Conservation (phyloP, 2,888 invertebrate genomes). For the Plagodis dolabraria region DNA sequence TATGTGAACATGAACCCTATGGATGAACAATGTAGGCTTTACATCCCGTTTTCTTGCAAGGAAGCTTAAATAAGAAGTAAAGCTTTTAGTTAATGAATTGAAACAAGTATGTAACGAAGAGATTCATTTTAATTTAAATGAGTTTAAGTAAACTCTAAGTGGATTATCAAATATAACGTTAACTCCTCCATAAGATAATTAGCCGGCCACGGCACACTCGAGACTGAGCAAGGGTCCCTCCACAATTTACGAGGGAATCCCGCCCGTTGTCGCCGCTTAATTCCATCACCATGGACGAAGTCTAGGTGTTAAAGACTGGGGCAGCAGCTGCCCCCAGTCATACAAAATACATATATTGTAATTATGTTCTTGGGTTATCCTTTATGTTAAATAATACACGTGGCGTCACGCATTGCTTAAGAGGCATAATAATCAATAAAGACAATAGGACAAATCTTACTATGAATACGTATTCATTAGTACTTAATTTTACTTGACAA, state of each 20-base stretch:
- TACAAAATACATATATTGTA: background rate
- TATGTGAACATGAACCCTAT: no score
- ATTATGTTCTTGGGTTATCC: background rate
- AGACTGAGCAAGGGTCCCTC: slow-evolving; percentile 50
- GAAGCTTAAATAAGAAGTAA: no score
- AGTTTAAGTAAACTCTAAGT: slow-evolving; percentile 21
- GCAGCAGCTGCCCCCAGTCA: background rate
- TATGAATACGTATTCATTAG: no score
- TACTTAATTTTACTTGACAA: no score
- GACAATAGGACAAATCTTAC: no score
- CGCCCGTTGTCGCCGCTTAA: slow-evolving; percentile 66
- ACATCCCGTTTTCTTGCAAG: no score
- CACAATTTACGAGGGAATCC: slow-evolving; percentile 71
- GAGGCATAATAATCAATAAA: no score
- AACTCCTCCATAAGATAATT: slow-evolving; percentile 37
- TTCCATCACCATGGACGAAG: slow-evolving; percentile 44
- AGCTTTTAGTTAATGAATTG: no score
- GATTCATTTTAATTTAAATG: slow-evolving; percentile 17
- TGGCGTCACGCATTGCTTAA: no score
- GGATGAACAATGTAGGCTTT: no score
- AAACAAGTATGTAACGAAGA: background rate
- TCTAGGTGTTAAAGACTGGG: slow-evolving; percentile 4
- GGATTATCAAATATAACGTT: slow-evolving; percentile 29
- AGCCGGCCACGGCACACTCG: slow-evolving; percentile 33
- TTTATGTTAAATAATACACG: background rate